A percentile compares a stretch with the other conserved stretches of the same genome.
Evolutionary conservation across 1,140 invertebrate species (phyloP).

Genomic region (Gonioctena quinquepunctata): DNA sequence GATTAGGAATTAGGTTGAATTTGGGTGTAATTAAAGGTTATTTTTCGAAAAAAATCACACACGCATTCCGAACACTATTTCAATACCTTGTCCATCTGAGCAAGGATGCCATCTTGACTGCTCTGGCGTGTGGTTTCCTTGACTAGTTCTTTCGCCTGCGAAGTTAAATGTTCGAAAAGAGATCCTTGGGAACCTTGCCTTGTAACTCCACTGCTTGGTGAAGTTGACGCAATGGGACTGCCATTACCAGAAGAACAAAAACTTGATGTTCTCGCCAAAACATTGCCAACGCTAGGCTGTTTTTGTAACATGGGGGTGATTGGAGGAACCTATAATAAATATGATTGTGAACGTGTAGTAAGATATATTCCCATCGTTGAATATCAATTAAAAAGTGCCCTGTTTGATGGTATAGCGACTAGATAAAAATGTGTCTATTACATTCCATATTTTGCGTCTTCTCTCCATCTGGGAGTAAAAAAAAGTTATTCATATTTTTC

Average conservation of each 20-base stretch:
- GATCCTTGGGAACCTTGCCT: conserved; percentile 80
- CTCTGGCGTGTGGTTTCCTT: conserved; percentile 83
- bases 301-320: conserved; percentile 57
- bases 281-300: conserved; percentile 67
- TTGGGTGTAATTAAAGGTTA: no score
- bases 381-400: no score
- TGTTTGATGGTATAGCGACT: no score
- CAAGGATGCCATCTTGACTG: conserved; percentile 85
- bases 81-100: conserved; percentile 84
- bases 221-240: conserved; percentile 50
- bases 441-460: no score
- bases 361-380: no score
- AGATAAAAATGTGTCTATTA: no score
- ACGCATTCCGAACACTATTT: no score
- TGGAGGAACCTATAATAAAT: conserved; percentile 40
- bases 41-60: no score
- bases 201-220: conserved; percentile 58
- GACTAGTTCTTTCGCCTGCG: conserved; percentile 84
- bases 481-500: no score
- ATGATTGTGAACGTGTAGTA: no score
- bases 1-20: no score
- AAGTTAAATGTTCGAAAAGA: conserved; percentile 81
- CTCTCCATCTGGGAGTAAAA: no score
- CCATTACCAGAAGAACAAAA: conserved; percentile 61
- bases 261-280: conserved; percentile 67